These are phyloP conservation scores for Apamea sordens DNA, from an alignment of 2,888 invertebrate genomes.

Conservation along the genomic window DNA sequence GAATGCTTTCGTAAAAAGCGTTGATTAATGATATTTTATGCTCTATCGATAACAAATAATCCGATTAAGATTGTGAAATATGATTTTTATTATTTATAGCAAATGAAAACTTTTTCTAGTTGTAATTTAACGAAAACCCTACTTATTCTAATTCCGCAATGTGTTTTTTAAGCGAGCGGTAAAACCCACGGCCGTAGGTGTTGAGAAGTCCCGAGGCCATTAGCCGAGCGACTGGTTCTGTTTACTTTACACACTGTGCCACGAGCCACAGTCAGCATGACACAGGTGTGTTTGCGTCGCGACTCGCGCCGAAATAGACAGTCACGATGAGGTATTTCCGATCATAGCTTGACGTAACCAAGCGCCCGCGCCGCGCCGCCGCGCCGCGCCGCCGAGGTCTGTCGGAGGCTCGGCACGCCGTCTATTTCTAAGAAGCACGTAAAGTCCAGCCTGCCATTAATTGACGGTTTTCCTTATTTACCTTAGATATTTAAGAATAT, in stretches of 20 bases:
- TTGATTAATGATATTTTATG: slow-evolving; percentile 83
- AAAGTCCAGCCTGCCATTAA: slow-evolving; percentile 66
- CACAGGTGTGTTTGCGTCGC: slow-evolving; percentile 44
- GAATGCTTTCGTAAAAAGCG: slow-evolving; percentile 78
- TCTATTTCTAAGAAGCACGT: slow-evolving; percentile 77
- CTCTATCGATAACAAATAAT: slow-evolving; percentile 75
- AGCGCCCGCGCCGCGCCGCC: slow-evolving; percentile 39
- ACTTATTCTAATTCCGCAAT: slow-evolving; percentile 8
- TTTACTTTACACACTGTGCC: slow-evolving; percentile 44
- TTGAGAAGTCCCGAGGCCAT: slow-evolving; percentile 27
- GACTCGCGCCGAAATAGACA: slow-evolving; percentile 69
- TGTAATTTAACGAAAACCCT: slow-evolving; percentile 8
- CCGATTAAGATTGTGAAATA: slow-evolving; percentile 70
- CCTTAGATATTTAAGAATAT: slow-evolving; percentile 47
- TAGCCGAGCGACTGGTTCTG: slow-evolving; percentile 44
- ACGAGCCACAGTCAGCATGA: slow-evolving; percentile 25
- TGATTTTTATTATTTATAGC: slow-evolving; percentile 49
- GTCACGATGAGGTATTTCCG: slow-evolving; percentile 81
- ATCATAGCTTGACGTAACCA: slow-evolving; percentile 73
- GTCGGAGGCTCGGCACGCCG: slow-evolving; percentile 63
- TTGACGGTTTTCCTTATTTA: slow-evolving; percentile 77
- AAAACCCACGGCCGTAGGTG: slow-evolving; percentile 43
- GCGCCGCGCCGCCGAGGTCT: slow-evolving; percentile 57
- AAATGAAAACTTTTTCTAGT: slow-evolving; percentile 43
- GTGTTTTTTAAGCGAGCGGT: slow-evolving; percentile 29